These are phyloP conservation scores for Protosalanx chinensis DNA, from an alignment of 2,797 vertebrate species.

Conservation along the genomic window DNA sequence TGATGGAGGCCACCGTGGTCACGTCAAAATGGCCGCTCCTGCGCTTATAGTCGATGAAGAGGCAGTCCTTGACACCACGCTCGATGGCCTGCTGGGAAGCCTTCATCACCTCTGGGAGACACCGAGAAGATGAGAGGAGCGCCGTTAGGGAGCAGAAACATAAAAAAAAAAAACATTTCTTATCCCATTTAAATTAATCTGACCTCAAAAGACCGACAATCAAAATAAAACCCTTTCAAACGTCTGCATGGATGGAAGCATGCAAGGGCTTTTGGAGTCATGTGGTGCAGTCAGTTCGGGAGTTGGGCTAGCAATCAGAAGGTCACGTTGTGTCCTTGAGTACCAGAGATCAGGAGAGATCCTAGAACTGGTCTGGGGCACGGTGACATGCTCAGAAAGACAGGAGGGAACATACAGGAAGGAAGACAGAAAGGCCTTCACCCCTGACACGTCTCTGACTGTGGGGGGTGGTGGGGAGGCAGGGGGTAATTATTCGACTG, in stretches of 20 bases:
- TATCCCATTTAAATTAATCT: not conserved
- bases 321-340: too few relatives aligned
- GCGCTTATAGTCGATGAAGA: constrained; percentile 97
- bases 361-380: too few relatives aligned
- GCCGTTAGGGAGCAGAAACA: not conserved
- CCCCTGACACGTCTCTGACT: too few relatives aligned
- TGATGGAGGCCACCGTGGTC: constrained; percentile 96
- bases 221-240: not conserved
- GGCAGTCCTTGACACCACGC: constrained; percentile 92
- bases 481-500: too few relatives aligned
- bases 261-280: too few relatives aligned
- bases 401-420: too few relatives aligned
- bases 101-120: constrained; percentile 93
- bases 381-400: too few relatives aligned
- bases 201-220: not conserved
- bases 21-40: constrained; percentile 98
- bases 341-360: not conserved
- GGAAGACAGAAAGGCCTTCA: too few relatives aligned
- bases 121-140: not conserved
- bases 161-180: not conserved
- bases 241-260: not conserved
- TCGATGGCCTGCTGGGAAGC: constrained; percentile 98
- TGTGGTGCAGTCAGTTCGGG: too few relatives aligned
- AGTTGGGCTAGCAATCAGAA: too few relatives aligned
- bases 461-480: too few relatives aligned